Base-by-base conservation (phyloP, 2,113 vertebrate genomes). In the Microtus montanus region DNA sequence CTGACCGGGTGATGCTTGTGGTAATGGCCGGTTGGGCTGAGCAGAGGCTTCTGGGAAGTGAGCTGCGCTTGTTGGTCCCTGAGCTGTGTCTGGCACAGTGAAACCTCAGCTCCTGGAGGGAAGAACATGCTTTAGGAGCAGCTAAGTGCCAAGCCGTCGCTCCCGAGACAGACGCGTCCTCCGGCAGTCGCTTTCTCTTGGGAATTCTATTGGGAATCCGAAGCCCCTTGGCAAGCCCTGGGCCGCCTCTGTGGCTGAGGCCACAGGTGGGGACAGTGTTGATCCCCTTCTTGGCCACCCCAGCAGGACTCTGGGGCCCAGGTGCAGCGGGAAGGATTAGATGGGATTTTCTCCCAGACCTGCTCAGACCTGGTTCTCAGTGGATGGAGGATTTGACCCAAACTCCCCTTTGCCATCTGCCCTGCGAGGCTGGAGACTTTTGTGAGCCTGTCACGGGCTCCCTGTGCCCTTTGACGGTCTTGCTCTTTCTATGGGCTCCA, bases 381-480 rank as follows among this genome's bases (percentile, higher is more conserved):
- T 44, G 58, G 87, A 22, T 44, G 17, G 74, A 89, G 92, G 85
- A 71, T 91, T 87, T 93, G 84, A 77, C 63, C 58, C 1, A 1
- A 54, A 54, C 61, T 92, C 88, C 41, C 54, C 63, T 47, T 68
- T 70, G 58, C 97, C 97, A 97, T 97, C 97, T 98, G 97, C 85
- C 87, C 87, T 44, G 75, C 0, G 1, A 96, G 64, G 64, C 80
- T 95, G 95, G 90, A 90, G 93, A 83, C 91, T 93, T 97, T 95
- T 96, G 93, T 95, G 92, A 12, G 49, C 71, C 84, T 87, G 89
- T 92, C 91, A 87, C 0, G 1, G 64, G 54, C 73, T 93, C 66
- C 13, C 30, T 9, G 17, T 38, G 44, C 17, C n/a, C 87, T 95
- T 35, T 95, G 89, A 94, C 0, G 0, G 85, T 74, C 87, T 38